Evolutionary conservation across 1,140 invertebrate species (phyloP).

Genomic region (Drosophila orosa): DNA sequence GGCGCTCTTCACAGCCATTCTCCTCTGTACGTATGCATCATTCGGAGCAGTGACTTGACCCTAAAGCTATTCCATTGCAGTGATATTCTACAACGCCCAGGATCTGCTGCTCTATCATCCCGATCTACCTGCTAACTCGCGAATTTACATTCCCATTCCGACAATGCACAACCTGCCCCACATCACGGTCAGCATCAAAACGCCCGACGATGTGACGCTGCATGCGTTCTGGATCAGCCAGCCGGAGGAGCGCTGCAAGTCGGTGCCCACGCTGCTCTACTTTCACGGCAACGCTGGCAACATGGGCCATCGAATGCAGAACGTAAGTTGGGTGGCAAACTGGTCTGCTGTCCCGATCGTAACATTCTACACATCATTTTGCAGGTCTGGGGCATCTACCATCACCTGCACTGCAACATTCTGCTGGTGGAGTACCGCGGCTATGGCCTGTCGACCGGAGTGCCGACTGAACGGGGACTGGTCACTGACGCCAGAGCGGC

Average conservation of each 20-base stretch:
- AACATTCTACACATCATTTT: not conserved
- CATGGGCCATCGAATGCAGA: conserved; percentile 94
- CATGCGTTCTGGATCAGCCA: conserved; percentile 95
- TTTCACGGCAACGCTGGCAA: conserved; percentile 99
- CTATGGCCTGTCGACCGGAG: conserved; percentile 96
- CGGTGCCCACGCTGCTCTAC: conserved; percentile 92
- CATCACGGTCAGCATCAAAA: conserved; percentile 90
- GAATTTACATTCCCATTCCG: conserved; percentile 93
- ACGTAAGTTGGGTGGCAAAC: conserved; percentile 82
- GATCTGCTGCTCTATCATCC: conserved; percentile 95
- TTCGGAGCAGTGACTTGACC: not conserved
- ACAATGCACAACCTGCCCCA: conserved; percentile 91
- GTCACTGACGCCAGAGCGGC: conserved; percentile 95
- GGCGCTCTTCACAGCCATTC: conserved; percentile 88
- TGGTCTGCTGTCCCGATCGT: not conserved
- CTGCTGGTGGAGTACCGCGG: conserved; percentile 96
- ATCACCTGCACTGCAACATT: conserved; percentile 92
- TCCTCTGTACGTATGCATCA: conserved; percentile 86
- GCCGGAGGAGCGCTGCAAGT: conserved; percentile 87
- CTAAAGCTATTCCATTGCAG: conserved; percentile 84
- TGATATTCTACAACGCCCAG: conserved; percentile 92
- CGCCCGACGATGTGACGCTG: conserved; percentile 91
- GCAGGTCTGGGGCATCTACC: conserved; percentile 89
- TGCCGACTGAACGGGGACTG: conserved; percentile 93
- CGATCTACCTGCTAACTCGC: conserved; percentile 93